Evolutionary conservation across 2,888 invertebrate species (phyloP), one percentile per base, ranked within the genome.

Genomic region (Heteropelma amictum): DNA sequence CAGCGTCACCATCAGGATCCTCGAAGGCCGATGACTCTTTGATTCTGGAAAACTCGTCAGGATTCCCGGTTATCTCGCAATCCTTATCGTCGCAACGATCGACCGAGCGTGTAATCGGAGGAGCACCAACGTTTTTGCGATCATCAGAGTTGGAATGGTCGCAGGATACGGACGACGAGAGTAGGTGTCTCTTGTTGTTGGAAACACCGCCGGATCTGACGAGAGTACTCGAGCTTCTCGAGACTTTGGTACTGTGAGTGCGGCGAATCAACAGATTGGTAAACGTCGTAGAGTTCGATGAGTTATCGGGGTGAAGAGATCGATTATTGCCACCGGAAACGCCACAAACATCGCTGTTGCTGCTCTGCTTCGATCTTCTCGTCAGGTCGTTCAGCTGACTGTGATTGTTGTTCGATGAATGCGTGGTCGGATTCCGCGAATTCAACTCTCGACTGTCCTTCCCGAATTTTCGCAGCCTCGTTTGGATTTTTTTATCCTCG

Each of bases 191-290:
- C 26, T 68, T 72, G 33, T 61, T 72, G 8, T 42, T 35, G 17
- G 40, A 26, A 58, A 63, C 58, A n/a, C 60, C 58, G 30, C 73
- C 81, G n/a, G 81, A 70, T 63, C 85, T 85, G 19, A 85, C 83
- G 67, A 87, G 67, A 7, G 86, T 83, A 69, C 86, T 86, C 82
- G 93, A 93, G 81, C 93, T 94, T 72, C 94, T 91, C 0, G 93
- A 93, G 53, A 94, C 85, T 85, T 94, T 94, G 1, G 94, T 94
- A 79, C 94, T 94, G 82, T 94, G 93, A 3, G 94, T 94, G 68
- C 94, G 90, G 8, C 94, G 91, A 81, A 94, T 94, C 80, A 94
- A 78, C 67, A 85, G 79, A 77, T 86, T 87, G 7, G 85, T 82
- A 17, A 87, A 83, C 4, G 81, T 81, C 17, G 83, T 80, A 8